Conservation (phyloP, 2,113 vertebrate genomes). For the Ia io region DNA sequence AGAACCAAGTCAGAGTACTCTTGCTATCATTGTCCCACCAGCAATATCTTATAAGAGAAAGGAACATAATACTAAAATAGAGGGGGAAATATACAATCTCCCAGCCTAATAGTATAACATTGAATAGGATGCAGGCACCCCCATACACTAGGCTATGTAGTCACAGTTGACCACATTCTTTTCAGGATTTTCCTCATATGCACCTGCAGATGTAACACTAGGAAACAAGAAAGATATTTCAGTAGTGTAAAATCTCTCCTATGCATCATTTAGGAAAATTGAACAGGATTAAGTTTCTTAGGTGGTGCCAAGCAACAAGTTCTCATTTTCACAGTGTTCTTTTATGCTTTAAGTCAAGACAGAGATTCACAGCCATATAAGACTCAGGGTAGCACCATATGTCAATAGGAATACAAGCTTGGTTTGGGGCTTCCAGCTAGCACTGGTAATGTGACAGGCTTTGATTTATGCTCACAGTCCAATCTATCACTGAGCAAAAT, state of each 20-base stretch:
- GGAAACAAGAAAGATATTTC: not conserved
- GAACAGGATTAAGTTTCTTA: not conserved
- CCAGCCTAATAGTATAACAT: not conserved
- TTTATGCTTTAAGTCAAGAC: not conserved
- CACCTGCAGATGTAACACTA: not conserved
- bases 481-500: not conserved
- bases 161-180: not conserved
- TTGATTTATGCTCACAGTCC: not conserved
- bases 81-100: not conserved
- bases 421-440: not conserved
- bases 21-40: not conserved
- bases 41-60: not conserved
- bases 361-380: not conserved
- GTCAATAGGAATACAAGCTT: not conserved
- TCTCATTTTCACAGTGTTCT: not conserved
- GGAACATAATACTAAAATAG: not conserved
- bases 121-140: not conserved
- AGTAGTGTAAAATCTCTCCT: not conserved
- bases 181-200: not conserved
- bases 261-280: not conserved
- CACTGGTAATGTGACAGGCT: not conserved
- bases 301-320: not conserved
- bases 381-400: not conserved
- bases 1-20: not conserved
- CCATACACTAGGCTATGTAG: not conserved